These are phyloP conservation scores for Onychostruthus taczanowskii DNA, from an alignment of 2,113 vertebrate genomes.

Conservation along the genomic window DNA sequence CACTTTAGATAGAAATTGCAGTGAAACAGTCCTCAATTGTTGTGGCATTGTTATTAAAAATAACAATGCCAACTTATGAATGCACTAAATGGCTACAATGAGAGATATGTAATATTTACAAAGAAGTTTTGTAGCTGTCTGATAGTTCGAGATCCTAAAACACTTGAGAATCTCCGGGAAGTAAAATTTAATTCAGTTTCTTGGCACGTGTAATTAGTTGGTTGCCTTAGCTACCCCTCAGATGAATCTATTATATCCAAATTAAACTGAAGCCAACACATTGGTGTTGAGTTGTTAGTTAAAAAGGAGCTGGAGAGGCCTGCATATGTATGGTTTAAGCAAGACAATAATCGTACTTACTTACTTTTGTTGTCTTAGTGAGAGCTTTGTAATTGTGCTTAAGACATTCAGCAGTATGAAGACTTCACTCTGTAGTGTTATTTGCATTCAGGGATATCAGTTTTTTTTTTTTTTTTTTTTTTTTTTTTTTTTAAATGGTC, in stretches of 20 bases:
- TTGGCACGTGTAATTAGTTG: neutral
- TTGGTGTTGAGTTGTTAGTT: neutral
- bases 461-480: neutral
- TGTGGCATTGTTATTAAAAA: neutral
- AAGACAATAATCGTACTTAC: neutral
- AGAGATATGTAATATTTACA: neutral
- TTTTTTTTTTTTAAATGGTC: neutral
- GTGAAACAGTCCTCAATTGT: neutral
- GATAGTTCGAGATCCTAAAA: neutral
- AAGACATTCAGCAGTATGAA: neutral
- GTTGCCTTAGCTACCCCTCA: slow-evolving; percentile 13
- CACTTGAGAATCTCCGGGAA: neutral
- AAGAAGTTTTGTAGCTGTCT: neutral
- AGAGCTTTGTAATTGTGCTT: neutral
- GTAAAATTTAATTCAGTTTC: neutral
- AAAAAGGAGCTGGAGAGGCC: neutral
- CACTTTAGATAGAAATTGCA: neutral
- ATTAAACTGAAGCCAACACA: neutral
- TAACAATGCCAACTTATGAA: neutral
- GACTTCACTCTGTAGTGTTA: neutral
- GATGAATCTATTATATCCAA: neutral
- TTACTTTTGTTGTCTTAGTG: neutral
- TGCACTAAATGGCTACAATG: neutral
- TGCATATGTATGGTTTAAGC: neutral
- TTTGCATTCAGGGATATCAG: neutral